Base-by-base conservation (phyloP, 2,888 invertebrate species). In the Agrochola litura region DNA sequence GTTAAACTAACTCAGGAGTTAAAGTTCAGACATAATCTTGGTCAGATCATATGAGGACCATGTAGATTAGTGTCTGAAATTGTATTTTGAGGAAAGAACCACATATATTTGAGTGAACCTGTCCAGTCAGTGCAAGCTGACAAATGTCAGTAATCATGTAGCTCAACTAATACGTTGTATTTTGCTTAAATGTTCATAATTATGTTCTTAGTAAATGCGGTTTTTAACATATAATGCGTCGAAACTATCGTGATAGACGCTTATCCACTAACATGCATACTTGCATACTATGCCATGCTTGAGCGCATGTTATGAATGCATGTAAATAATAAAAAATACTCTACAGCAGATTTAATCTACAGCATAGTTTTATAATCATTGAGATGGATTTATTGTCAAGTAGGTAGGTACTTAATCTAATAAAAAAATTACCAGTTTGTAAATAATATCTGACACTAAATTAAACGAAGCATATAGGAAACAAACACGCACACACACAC, bases 301-400 rank as follows among this genome's bases (percentile, higher is more conserved):
- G 65, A 58, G 56, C 14, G 79, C 86, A 68, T 41, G 64, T 64
- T 65, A 73, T 68, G 75, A 79, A 84, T 83, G 83, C 75, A 73
- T 71, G 66, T 76, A 71, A 64, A 6, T 46, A 64, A 75, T 65
- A 82, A 75, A 77, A 82, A 78, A 61, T 67, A 64, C 30, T 19
- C 60, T 43, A 30, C 30, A 30, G 30, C 2, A 64, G 63, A 70
- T 82, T 75, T 72, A 69, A 64, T 82, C 65, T 67, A 52, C 58
- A 12, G 12, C 30, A 46, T 41, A 43, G 14, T 75, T 71, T 63
- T 43, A 54, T 30, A 71, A 73, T 52, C 0, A 72, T 63, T 52
- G 37, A 46, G 25, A n/a, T 43, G 14, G 6, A 30, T 49, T 46
- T 30, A 9, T 46, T 49, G 19, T 64, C 16, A n/a, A 64, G 14